These are phyloP conservation scores for Dascillus cervinus DNA, from an alignment of 2,888 invertebrate species.

Conservation along the genomic window DNA sequence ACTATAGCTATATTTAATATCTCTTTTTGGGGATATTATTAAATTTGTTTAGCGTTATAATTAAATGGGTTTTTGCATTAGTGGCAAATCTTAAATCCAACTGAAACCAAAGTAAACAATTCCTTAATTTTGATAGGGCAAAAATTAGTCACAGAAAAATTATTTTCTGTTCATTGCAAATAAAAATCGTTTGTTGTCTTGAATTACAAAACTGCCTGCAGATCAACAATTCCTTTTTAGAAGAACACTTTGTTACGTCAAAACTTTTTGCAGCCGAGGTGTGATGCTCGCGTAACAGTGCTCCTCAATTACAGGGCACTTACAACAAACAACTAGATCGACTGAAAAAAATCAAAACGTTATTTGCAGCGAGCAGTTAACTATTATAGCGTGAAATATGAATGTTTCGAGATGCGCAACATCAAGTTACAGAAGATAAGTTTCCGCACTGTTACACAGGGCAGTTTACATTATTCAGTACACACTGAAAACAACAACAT, in stretches of 20 bases:
- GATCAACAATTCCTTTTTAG: no score
- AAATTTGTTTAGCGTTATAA: no score
- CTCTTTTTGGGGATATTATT: no score
- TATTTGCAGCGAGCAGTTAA: conserved; percentile 5
- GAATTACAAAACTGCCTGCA: background rate
- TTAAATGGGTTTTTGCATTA: no score
- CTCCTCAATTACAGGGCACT: background rate
- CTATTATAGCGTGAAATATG: conserved; percentile 4
- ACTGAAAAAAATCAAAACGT: conserved; percentile 1
- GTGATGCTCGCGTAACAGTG: no score
- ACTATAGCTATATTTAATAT: no score
- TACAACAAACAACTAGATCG: background rate
- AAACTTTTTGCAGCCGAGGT: no score
- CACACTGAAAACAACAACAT: conserved; percentile 7
- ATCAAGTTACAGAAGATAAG: conserved; percentile 7
- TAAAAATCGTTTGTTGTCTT: background rate
- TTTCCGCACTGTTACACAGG: conserved; percentile 5
- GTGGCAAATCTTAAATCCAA: no score
- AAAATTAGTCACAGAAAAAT: background rate
- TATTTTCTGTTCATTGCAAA: background rate
- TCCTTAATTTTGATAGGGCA: no score
- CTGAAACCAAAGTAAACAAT: no score
- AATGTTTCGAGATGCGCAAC: conserved; percentile 3
- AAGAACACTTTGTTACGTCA: no score
- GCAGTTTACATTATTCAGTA: conserved; percentile 9